Evolutionary conservation across 2,113 vertebrate species (phyloP).

Genomic region (Typhlomys cinereus): DNA sequence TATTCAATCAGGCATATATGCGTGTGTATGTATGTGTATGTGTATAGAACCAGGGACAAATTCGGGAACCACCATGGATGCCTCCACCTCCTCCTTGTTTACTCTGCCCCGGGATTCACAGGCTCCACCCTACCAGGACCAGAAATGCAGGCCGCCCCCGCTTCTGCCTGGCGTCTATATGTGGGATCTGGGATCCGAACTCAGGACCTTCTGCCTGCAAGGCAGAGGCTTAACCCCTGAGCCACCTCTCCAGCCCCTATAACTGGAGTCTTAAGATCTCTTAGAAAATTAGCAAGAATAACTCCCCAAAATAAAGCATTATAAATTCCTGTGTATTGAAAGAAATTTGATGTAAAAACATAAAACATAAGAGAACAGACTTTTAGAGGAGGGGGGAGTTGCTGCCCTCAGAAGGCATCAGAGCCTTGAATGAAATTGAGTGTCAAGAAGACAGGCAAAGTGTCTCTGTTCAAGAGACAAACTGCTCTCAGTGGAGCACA

Average conservation of each 20-base stretch:
- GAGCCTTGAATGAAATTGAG: background rate
- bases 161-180: no score
- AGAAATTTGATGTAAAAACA: slow-evolving; percentile 49
- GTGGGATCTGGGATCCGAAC: background rate
- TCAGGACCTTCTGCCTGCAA: background rate
- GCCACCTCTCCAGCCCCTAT: background rate
- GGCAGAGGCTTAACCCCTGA: no score
- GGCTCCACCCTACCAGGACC: no score
- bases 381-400: background rate
- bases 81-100: no score
- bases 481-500: background rate
- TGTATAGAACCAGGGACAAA: background rate
- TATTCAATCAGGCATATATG: no score
- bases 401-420: slow-evolving; percentile 53
- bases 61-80: no score
- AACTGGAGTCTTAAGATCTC: background rate
- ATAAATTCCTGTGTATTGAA: slow-evolving; percentile 25
- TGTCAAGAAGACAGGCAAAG: background rate
- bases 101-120: no score
- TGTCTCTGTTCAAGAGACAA: rapidly evolving
- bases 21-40: background rate
- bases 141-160: no score
- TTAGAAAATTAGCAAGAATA: background rate
- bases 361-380: background rate
- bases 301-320: background rate